Base-by-base conservation (phyloP, 1,140 invertebrate genomes). In the Zaprionus capensis region DNA sequence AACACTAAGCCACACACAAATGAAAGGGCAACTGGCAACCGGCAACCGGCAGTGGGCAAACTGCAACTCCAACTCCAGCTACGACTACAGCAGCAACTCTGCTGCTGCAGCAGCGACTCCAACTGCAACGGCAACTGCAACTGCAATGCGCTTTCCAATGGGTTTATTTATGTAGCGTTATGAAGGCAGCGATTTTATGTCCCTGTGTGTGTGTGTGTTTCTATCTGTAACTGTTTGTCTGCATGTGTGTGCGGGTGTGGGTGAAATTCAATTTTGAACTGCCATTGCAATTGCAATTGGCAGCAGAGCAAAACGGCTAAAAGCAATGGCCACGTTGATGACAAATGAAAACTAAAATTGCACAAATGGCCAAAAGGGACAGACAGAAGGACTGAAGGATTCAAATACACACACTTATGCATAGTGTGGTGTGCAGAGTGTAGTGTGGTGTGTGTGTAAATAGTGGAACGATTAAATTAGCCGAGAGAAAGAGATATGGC, bases 101-200 rank as follows among this genome's bases (percentile, higher is more conserved):
- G 12, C 49, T 61, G 15, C 70, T 34, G 20, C 53, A 7, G 15
- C 34, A 22, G 75, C 61, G 64, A 41, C 41, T 17, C 55, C 63
- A 51, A 53, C 41, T 12, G 26, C 24, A 64, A 62, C 28, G 20
- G 73, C 34, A 22, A 63, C 59, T 55, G 71, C 62, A 69, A 77
- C 84, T 87, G 84, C 85, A 90, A 79, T 84, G 81, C 81, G 78
- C 75, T 78, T 80, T 76, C 68, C 76, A 88, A 79, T 84, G 85
- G 81, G 71, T 84, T 88, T 88, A 88, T 87, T 87, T 87, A 87
- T 87, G 83, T 87, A 83, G 83, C 83, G 83, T 87, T 87, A 87
- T 87, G 84, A 84, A 78, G 70, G 72, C 80, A 65, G 69, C 72
- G 78, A 79, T 73, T 67, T 71, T 68, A 49, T 41, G 20, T 59